Evolutionary conservation across 23 tunicate species (phyloP), one percentile per base, ranked within the genome.

Genomic region (Ascidia mentula): DNA sequence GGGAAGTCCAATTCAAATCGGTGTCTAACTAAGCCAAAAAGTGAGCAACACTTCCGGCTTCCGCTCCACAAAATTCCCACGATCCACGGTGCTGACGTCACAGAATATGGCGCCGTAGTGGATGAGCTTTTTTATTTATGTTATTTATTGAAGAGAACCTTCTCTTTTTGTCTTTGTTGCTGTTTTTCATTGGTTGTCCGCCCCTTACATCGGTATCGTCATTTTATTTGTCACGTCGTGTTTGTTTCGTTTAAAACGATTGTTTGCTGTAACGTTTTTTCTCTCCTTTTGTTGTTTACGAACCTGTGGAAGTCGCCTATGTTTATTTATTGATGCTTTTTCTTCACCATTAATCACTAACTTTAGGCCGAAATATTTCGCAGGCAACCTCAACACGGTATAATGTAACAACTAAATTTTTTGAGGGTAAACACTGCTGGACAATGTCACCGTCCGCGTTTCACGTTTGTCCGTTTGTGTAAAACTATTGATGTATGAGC

Each of bases 11-110:
- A n/a, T n/a, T n/a, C n/a, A n/a, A n/a, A n/a, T 20, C 13, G 65
- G 65, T 53, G 53, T 53, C 65, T 53, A 53, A 26, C 1, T 26
- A 3, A 5, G 7, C 65, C 65, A 53, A 53, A 53, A 9, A 5
- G 13, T 53, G 28, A 28, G 28, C 65, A 53, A 53, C 12, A 20
- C 13, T 53, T 26, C 65, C 65, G 28, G 28, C 53, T 42, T 15
- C 65, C 65, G 24, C 7, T 28, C 65, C 65, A 6, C 65, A 9
- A 9, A 9, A 53, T 20, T 20, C 24, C 65, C 65, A 26, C 65
- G 4, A 20, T 53, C 65, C 65, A 53, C 65, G 65, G 65, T 53
- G 65, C 65, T 53, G 65, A 53, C 65, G 65, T 53, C 65, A 53
- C 24, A 20, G 13, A 26, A 28, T 53, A 53, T 53, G 65, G 24